Evolutionary conservation across 2,797 vertebrate species (phyloP).

Genomic region (Octomys mimax): DNA sequence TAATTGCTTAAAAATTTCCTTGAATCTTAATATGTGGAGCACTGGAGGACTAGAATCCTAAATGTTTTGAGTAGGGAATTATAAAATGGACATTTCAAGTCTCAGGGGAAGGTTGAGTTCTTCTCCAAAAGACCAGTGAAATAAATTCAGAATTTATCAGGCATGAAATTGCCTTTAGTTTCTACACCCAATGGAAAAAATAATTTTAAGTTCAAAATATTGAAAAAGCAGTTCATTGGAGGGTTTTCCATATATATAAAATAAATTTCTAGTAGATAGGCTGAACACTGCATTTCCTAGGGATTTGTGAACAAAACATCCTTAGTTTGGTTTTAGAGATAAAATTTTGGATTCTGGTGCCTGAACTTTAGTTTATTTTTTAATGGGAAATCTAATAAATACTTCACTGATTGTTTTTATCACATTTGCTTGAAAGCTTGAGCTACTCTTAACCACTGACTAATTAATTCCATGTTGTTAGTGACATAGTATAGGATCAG

Average conservation of each 20-base stretch:
- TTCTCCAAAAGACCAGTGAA: neutral
- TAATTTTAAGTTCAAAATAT: slow-evolving; percentile 38
- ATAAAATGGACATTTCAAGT: neutral
- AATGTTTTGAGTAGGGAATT: neutral
- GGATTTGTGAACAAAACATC: neutral
- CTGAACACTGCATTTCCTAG: neutral
- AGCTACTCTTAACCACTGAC: slow-evolving; percentile 28
- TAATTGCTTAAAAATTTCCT: neutral
- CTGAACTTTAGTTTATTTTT: neutral
- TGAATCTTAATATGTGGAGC: neutral
- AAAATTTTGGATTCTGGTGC: neutral
- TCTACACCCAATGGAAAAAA: neutral
- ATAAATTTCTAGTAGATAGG: neutral
- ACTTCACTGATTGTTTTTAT: neutral
- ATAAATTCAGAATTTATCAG: neutral
- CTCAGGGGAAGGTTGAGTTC: neutral
- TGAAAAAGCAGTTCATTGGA: neutral
- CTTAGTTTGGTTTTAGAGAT: slow-evolving; percentile 39
- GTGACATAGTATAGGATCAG: neutral
- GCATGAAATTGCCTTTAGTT: neutral
- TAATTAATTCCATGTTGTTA: neutral
- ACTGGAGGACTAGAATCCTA: neutral
- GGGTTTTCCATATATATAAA: neutral
- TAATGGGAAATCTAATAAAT: neutral
- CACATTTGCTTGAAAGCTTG: neutral